phyloP scores from a whole-genome alignment of 2,888 invertebrate species.

The Rhimphoctona megacephalus region DNA sequence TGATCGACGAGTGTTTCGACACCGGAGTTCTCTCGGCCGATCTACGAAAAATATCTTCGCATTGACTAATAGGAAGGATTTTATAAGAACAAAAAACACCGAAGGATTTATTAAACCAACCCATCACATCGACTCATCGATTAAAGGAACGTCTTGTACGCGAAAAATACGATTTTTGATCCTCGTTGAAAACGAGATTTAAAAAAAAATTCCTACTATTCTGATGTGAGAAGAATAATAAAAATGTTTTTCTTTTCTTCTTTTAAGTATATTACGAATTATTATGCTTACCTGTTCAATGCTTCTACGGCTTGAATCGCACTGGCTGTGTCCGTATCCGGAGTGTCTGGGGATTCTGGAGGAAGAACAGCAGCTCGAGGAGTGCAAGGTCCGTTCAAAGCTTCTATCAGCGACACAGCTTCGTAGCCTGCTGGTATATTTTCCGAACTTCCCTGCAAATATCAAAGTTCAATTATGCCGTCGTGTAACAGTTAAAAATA shows the following conservation, averaged over 20 bases:
- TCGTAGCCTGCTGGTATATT: constrained; percentile 97
- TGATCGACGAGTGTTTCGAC: constrained; percentile 79
- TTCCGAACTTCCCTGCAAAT: constrained; percentile 89
- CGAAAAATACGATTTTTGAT: background rate
- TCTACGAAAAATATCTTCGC: constrained; percentile 69
- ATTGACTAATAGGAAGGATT: background rate
- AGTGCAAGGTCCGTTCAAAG: constrained; percentile 95
- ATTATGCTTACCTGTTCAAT: constrained; percentile 86
- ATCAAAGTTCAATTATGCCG: background rate
- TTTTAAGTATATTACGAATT: background rate
- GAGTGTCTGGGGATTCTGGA: constrained; percentile 86
- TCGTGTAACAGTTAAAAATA: background rate
- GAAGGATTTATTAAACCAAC: background rate
- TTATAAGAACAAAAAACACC: background rate
- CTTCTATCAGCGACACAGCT: constrained; percentile 97
- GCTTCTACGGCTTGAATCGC: constrained; percentile 89
- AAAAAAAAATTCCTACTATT: background rate
- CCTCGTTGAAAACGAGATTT: background rate
- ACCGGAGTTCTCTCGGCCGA: constrained; percentile 81
- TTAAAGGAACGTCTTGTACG: background rate
- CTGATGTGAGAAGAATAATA: background rate
- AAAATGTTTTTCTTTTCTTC: constrained; percentile 1
- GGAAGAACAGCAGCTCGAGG: constrained; percentile 85
- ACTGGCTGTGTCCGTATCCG: constrained; percentile 88
- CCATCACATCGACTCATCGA: background rate